Evolutionary conservation across 2,113 vertebrate species (phyloP).

Genomic region (Paratilapia polleni): DNA sequence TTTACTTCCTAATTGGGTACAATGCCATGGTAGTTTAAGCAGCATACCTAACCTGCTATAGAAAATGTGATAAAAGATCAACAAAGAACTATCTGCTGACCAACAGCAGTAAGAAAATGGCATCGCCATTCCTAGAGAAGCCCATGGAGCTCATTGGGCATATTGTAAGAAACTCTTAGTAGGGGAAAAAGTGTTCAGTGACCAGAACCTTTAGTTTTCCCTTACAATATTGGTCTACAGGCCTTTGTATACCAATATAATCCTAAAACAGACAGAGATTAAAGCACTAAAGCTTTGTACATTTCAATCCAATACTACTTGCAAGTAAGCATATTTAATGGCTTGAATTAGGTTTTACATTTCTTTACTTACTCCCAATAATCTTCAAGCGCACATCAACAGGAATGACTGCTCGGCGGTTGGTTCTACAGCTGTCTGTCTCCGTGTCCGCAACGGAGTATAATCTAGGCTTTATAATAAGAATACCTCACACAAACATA

Average conservation of each 20-base stretch:
- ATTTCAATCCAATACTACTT: too few relatives aligned
- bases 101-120: too few relatives aligned
- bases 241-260: not conserved
- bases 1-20: not conserved
- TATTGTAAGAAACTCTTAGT: not conserved
- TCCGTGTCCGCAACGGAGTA: too few relatives aligned
- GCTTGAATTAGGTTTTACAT: too few relatives aligned
- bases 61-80: not conserved
- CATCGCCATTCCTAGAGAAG: not conserved
- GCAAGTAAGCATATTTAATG: too few relatives aligned
- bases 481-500: too few relatives aligned
- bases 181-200: not conserved
- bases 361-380: too few relatives aligned
- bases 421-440: too few relatives aligned
- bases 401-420: too few relatives aligned
- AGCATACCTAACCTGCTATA: not conserved
- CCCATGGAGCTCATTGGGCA: not conserved
- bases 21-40: not conserved
- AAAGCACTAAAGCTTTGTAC: rapidly evolving
- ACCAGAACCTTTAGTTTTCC: not conserved
- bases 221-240: not conserved
- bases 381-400: too few relatives aligned
- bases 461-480: too few relatives aligned
- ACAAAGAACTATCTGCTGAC: not conserved
- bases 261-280: not conserved